phyloP scores from a whole-genome alignment of 2,113 vertebrate genomes.

The Pandion haliaetus region DNA sequence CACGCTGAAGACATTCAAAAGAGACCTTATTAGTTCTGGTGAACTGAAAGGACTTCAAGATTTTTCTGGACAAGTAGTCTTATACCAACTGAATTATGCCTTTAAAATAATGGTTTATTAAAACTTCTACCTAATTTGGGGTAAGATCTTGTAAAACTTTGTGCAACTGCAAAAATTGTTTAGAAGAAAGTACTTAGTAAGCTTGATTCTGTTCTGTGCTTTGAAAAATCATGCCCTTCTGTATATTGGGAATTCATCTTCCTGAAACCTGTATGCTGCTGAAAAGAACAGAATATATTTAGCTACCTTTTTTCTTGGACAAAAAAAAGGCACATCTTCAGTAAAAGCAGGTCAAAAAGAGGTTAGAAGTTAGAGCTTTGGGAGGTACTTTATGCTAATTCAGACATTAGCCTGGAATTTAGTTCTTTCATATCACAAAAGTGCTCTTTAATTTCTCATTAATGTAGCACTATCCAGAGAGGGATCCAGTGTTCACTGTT shows the following conservation, averaged over 20 bases:
- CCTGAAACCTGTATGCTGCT: background rate
- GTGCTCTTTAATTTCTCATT: background rate
- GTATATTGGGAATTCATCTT: background rate
- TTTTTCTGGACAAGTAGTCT: background rate
- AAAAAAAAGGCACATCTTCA: background rate
- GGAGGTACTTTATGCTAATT: conserved; percentile 49
- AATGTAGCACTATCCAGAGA: background rate
- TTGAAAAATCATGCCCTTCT: background rate
- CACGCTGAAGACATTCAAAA: background rate
- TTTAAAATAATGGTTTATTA: background rate
- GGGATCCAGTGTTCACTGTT: background rate
- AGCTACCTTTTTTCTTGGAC: background rate
- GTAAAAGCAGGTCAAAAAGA: conserved; percentile 36
- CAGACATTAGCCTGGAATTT: conserved; percentile 16
- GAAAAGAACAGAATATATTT: conserved; percentile 29
- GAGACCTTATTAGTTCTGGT: background rate
- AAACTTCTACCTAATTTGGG: background rate
- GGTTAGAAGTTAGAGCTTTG: conserved; percentile 38
- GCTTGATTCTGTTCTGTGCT: background rate
- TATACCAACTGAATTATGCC: background rate
- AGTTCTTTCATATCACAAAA: background rate
- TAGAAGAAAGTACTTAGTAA: background rate
- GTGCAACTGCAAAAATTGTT: background rate
- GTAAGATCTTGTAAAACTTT: background rate
- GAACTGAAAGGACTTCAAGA: background rate